These are phyloP conservation scores for Netelia virgata DNA, from an alignment of 2,888 invertebrate genomes.

Conservation along the genomic window DNA sequence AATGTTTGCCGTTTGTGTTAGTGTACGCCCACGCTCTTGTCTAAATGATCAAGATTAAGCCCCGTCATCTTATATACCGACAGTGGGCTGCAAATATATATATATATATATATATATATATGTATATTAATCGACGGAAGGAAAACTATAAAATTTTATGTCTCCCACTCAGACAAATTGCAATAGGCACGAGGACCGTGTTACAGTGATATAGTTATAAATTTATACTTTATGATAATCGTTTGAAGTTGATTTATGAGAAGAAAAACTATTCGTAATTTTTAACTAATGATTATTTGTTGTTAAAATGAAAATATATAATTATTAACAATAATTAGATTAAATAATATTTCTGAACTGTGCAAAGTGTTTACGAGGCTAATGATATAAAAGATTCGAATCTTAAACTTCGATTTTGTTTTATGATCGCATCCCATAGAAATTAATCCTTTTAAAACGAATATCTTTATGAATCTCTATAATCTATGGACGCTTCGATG, in stretches of 20 bases:
- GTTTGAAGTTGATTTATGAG: background rate
- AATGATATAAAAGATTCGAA: no score
- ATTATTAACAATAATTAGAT: no score
- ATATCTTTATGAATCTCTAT: no score
- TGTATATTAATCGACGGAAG: background rate
- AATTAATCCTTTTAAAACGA: no score
- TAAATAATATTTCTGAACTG: no score
- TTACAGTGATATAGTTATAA: background rate
- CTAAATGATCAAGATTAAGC: conserved; percentile 49
- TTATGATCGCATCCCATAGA: no score
- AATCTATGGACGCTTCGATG: no score
- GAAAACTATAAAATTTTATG: conserved; percentile 17
- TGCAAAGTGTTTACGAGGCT: no score
- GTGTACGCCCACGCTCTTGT: conserved; percentile 38
- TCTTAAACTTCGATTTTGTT: no score
- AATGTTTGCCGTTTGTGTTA: conserved; percentile 26
- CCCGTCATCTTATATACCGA: background rate
- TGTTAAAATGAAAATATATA: no score
- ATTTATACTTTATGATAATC: conserved; percentile 10
- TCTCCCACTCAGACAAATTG: conserved; percentile 1
- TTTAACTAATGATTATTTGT: no score
- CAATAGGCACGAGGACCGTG: conserved; percentile 5
- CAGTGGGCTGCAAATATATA: background rate
- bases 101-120: background rate
- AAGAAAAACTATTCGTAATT: no score